A percentile compares a stretch with the other conserved stretches of the same genome.
These are phyloP conservation scores for Allophyes oxyacanthae DNA, from an alignment of 2,888 invertebrate genomes.

Conservation along the genomic window DNA sequence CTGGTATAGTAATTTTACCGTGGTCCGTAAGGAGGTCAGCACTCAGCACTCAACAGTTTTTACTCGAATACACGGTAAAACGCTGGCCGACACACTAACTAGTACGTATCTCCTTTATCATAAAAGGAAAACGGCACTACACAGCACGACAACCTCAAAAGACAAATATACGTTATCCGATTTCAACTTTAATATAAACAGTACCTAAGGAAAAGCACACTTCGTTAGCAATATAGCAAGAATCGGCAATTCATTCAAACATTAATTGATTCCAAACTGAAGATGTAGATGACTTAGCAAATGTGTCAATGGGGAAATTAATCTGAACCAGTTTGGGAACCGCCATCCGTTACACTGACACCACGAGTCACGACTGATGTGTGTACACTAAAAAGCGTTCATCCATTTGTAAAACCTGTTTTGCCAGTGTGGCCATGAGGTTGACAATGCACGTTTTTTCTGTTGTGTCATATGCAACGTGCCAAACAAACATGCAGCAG, in stretches of 20 bases:
- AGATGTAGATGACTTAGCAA: conserved; percentile 22
- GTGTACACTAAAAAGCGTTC: conserved; percentile 30
- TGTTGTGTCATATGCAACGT: conserved; percentile 45
- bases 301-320: conserved; percentile 18
- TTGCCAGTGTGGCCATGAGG: conserved; percentile 12
- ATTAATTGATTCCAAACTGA: conserved; percentile 35
- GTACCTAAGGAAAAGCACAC: conserved; percentile 20
- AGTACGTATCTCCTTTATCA: conserved; percentile 31
- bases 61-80: conserved; percentile 33
- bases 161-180: conserved; percentile 7
- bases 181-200: conserved; percentile 2
- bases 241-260: conserved; percentile 28
- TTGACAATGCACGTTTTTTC: conserved; percentile 18
- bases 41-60: conserved; percentile 30
- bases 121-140: conserved; percentile 30
- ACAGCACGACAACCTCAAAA: conserved; percentile 27
- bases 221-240: conserved; percentile 23
- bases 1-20: conserved; percentile 20
- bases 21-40: conserved; percentile 35
- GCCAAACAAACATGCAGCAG: conserved; percentile 29
- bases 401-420: conserved; percentile 45
- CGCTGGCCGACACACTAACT: conserved; percentile 17
- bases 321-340: conserved; percentile 42
- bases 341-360: conserved; percentile 25
- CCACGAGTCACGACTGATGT: conserved; percentile 5